Conservation (phyloP, 2,113 vertebrate species). For the Furnarius figulus region DNA sequence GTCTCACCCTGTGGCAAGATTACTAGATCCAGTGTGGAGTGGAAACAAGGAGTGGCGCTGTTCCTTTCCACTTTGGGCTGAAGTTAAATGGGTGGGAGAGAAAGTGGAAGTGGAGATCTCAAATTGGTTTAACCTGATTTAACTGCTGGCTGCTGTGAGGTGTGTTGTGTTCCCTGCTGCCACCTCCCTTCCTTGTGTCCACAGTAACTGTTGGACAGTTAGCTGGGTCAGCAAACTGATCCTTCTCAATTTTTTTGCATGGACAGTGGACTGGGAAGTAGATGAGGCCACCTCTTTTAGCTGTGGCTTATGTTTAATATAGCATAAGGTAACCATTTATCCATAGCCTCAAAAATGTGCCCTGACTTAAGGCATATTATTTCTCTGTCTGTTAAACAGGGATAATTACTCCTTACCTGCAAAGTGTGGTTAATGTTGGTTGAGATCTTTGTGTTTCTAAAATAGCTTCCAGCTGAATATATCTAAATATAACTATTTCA, state of each 20-base stretch:
- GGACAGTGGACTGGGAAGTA: background rate
- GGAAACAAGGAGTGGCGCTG: background rate
- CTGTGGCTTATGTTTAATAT: background rate
- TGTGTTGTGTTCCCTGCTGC: background rate
- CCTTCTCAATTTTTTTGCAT: background rate
- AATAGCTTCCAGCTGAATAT: background rate
- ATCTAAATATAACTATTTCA: background rate
- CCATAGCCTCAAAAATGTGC: background rate
- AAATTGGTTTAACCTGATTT: background rate
- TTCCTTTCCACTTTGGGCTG: background rate
- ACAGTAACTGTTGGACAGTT: background rate
- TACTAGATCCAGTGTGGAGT: background rate
- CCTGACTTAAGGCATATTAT: background rate
- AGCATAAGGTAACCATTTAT: background rate
- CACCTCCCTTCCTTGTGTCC: background rate
- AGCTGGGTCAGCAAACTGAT: background rate
- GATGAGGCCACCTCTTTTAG: background rate
- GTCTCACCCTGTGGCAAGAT: background rate
- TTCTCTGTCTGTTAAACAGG: background rate
- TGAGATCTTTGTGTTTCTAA: background rate
- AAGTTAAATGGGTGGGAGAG: background rate
- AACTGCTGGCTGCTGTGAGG: background rate
- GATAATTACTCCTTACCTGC: background rate
- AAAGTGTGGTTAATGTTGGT: background rate
- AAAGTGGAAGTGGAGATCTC: background rate